Conservation (phyloP, 2,113 vertebrate genomes). For the Apistogramma diplotaenia region DNA sequence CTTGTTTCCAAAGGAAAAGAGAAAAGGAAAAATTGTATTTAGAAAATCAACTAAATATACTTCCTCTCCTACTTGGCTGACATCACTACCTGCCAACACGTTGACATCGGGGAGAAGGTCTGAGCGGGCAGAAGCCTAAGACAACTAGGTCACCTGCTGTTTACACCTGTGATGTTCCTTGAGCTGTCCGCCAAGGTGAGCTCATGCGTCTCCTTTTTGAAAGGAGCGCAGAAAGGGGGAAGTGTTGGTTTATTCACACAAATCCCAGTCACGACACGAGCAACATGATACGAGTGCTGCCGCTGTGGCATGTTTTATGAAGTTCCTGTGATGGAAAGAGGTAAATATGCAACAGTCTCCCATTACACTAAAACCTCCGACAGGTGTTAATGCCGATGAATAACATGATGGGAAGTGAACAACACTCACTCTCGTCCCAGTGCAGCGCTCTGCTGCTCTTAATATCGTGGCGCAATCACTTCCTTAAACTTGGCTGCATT, state of each 20-base stretch:
- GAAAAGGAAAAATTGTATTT: not conserved
- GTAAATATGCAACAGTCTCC: not conserved
- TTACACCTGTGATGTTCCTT: slow-evolving; percentile 29
- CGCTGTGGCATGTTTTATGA: not conserved
- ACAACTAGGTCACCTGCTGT: slow-evolving; percentile 66
- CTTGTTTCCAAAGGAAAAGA: too few species aligned
- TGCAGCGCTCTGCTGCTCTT: not conserved
- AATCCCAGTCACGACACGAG: not conserved
- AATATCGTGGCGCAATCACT: not conserved
- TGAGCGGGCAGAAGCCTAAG: not conserved
- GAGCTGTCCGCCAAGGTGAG: not conserved
- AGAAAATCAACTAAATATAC: not conserved
- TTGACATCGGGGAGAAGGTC: not conserved
- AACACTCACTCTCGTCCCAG: not conserved
- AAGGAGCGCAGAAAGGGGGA: not conserved
- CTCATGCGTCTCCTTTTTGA: slow-evolving; percentile 64
- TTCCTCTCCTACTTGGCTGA: not conserved
- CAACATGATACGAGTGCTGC: not conserved
- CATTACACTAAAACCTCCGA: not conserved
- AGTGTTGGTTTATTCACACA: not conserved
- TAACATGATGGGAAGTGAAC: not conserved
- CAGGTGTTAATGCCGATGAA: not conserved
- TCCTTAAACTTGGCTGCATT: not conserved
- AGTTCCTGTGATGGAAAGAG: not conserved
- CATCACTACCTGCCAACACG: slow-evolving; percentile 7